Evolutionary conservation across 2,797 vertebrate species (phyloP).

Genomic region (Myoxocephalus aenaeus): DNA sequence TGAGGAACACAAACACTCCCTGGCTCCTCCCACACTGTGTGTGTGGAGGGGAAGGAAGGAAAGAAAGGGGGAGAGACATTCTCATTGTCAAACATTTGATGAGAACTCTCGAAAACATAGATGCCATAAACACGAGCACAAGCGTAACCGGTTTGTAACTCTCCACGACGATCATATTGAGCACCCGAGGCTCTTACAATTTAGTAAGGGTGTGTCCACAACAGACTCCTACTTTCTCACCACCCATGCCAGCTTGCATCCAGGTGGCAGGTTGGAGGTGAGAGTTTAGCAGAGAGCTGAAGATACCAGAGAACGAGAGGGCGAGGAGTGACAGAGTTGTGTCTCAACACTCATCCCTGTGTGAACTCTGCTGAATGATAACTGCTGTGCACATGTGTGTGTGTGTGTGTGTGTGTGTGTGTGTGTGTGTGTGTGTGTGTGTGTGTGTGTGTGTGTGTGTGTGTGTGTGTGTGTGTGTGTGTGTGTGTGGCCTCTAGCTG

Average conservation of each 20-base stretch:
- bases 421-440: conserved; percentile 4
- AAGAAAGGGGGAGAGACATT: background rate
- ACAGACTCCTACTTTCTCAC: conserved; percentile 52
- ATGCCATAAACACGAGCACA: conserved; percentile 47
- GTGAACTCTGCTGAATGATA: conserved; percentile 54
- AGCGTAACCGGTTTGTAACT: conserved; percentile 58
- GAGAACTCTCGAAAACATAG: conserved; percentile 21
- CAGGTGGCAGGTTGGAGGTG: conserved; percentile 54
- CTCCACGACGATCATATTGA: conserved; percentile 48
- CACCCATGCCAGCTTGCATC: conserved; percentile 49
- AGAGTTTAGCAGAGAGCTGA: conserved; percentile 61
- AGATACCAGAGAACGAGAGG: conserved; percentile 30
- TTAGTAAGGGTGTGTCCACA: conserved; percentile 61
- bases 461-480: conserved; percentile 31
- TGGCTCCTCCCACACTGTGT: conserved; percentile 63
- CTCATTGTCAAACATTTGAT: conserved; percentile 17
- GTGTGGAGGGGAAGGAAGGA: conserved; percentile 13
- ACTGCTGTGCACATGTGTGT: conserved; percentile 16
- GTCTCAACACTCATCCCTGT: conserved; percentile 52
- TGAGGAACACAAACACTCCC: conserved; percentile 77
- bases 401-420: background rate
- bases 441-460: conserved; percentile 32
- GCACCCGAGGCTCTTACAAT: conserved; percentile 61
- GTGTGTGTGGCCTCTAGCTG: conserved; percentile 35
- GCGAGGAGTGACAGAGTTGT: conserved; percentile 31